Evolutionary conservation across 1,140 invertebrate species (phyloP), one percentile per base, ranked within the genome.

Genomic region (Temnothorax curvispinosus): DNA sequence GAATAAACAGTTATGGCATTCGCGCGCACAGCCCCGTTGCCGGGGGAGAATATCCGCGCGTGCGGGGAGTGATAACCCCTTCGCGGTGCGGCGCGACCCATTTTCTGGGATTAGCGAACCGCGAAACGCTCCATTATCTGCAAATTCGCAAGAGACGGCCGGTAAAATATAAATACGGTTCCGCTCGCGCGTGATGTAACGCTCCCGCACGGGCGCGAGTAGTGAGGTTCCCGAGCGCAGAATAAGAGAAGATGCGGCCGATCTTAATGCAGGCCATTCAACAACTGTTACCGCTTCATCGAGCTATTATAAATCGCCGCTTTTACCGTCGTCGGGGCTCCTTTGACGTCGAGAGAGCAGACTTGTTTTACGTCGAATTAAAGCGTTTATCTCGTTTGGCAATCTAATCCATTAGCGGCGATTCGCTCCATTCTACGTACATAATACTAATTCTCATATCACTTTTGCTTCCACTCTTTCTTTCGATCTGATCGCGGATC

Each of bases 1-100:
- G 80, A 89, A 89, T 90, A 87, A 89, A 90, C 88, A 90, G 89
- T 90, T 90, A 90, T 80, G 76, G 84, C 77, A 85, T 89, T 85
- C 86, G 38, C 82, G 71, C 8, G 67, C 5, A 58, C 41, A 15
- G 38, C 27, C n/a, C 35, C 8, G n/a, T 44, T 60, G 69, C 56
- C 21, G 35, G n/a, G 44, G 56, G 47, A 41, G 64, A 86, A 76
- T 77, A 27, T 27, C 27, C 62, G 60, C 71, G 71, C 69, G 50
- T 62, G 38, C 60, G 64, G 41, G 32, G 58, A 69, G 58, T 75
- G 62, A 88, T 88, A 82, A 69, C 71, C 62, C 21, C 15, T 2
- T 3, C 32, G 64, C 38, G 65, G 35, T 38, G 47, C 18, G 47
- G 9, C 62, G 41, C 80, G 88, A 81, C 62, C 85, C 54, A 90